Percentiles rank a stretch among this genome's conserved stretches.
Evolutionary conservation across 2,888 invertebrate genomes (phyloP).

Genomic region (Nezara viridula): DNA sequence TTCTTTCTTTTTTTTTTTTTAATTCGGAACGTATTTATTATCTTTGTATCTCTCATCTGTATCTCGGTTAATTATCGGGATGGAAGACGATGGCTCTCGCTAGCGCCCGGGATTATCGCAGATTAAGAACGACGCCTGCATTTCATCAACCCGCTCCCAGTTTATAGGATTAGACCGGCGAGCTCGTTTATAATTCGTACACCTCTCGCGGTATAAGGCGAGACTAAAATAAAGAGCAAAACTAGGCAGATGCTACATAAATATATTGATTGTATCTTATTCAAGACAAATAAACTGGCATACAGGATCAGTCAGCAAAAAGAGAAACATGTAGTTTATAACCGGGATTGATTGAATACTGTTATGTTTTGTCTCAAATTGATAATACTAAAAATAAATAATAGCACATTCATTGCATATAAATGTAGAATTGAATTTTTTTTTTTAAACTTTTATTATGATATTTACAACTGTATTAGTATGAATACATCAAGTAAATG

Average conservation of each 20-base stretch:
- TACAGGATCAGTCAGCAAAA: too few species aligned
- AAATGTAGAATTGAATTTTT: too few species aligned
- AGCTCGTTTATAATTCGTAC: neutral
- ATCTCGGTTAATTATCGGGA: neutral
- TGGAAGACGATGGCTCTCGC: neutral
- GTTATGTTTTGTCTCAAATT: too few species aligned
- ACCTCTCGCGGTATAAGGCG: neutral
- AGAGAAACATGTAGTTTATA: too few species aligned
- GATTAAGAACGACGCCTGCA: slow-evolving; percentile 25
- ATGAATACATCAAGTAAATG: too few species aligned
- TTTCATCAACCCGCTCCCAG: neutral
- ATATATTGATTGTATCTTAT: neutral
- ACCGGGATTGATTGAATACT: too few species aligned
- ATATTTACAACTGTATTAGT: too few species aligned
- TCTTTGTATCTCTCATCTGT: neutral
- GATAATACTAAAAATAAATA: too few species aligned
- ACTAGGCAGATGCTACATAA: neutral
- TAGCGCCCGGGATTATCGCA: neutral
- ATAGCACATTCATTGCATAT: too few species aligned
- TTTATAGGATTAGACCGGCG: neutral
- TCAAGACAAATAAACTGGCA: neutral
- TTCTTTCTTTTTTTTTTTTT: neutral
- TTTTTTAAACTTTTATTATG: too few species aligned
- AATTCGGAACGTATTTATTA: neutral
- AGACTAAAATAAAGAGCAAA: neutral